These are phyloP conservation scores for Exephanes ischioxanthus DNA, from an alignment of 2,888 invertebrate species.

Conservation along the genomic window DNA sequence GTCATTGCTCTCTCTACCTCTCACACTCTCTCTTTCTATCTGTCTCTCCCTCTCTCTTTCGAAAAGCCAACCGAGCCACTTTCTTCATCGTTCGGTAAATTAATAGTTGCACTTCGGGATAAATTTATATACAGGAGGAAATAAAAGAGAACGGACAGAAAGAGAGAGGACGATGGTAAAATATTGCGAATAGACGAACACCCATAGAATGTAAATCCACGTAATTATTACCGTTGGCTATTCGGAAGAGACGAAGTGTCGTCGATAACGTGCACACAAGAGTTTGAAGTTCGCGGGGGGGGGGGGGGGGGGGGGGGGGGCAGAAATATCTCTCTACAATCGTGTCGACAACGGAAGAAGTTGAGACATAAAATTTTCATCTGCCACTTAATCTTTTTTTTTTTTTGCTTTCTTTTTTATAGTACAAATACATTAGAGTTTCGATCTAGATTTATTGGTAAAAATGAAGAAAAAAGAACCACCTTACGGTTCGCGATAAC, in stretches of 20 bases:
- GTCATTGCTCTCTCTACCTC: not conserved
- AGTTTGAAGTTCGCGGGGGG: constrained; percentile 15
- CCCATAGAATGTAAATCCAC: constrained; percentile 31
- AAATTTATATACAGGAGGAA: constrained; percentile 63
- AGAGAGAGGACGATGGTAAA: constrained; percentile 39
- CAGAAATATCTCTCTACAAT: constrained; percentile 21
- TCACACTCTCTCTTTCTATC: not conserved
- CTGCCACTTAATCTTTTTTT: constrained; percentile 42
- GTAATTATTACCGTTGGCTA: constrained; percentile 38
- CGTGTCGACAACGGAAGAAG: constrained; percentile 59
- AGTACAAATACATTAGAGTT: constrained; percentile 55
- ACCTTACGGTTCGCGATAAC: constrained; percentile 32
- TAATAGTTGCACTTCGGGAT: constrained; percentile 48
- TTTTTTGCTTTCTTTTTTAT: constrained; percentile 44
- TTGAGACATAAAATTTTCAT: constrained; percentile 49
- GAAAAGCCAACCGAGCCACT: constrained; percentile 37
- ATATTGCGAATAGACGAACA: constrained; percentile 31
- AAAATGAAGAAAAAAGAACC: constrained; percentile 30
- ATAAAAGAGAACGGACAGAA: constrained; percentile 23
- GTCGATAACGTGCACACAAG: constrained; percentile 22
- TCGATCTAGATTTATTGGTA: constrained; percentile 47
- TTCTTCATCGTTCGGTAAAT: constrained; percentile 41
- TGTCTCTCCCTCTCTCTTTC: not conserved
- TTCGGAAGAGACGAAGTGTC: constrained; percentile 29
- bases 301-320: not conserved